phyloP scores from a whole-genome alignment of 2,797 vertebrate species.

The Pipistrellus nathusii region DNA sequence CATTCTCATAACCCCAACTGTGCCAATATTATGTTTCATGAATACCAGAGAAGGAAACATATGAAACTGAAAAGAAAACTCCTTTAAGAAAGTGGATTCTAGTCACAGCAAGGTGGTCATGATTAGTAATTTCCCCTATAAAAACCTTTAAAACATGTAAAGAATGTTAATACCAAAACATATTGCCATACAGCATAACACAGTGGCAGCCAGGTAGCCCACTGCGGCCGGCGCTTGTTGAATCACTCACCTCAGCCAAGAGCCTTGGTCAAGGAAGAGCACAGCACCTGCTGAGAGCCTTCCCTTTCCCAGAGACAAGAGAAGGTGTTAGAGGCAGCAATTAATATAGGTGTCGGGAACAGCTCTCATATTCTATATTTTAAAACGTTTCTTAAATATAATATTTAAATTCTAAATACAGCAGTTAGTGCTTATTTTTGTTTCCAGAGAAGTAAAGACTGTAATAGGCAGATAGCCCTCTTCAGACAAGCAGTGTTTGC shows the following conservation, averaged over 20 bases:
- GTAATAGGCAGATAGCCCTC: background rate
- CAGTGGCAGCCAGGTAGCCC: fast-evolving
- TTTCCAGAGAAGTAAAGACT: background rate
- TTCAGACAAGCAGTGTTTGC: background rate
- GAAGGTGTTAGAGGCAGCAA: background rate
- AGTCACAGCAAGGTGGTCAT: background rate
- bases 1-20: background rate
- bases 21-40: background rate
- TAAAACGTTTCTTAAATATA: background rate
- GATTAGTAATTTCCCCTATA: background rate
- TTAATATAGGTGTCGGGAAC: background rate
- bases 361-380: background rate
- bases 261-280: background rate
- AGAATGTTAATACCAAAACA: background rate
- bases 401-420: conserved; percentile 15
- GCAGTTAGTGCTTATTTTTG: background rate
- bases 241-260: background rate
- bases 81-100: background rate
- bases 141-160: background rate
- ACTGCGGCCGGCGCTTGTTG: background rate
- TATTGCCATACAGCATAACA: fast-evolving
- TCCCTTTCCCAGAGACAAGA: background rate
- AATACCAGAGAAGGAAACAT: background rate
- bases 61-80: background rate
- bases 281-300: background rate